Evolutionary conservation across 1,140 invertebrate genomes (phyloP).

Genomic region (Nephila pilipes): DNA sequence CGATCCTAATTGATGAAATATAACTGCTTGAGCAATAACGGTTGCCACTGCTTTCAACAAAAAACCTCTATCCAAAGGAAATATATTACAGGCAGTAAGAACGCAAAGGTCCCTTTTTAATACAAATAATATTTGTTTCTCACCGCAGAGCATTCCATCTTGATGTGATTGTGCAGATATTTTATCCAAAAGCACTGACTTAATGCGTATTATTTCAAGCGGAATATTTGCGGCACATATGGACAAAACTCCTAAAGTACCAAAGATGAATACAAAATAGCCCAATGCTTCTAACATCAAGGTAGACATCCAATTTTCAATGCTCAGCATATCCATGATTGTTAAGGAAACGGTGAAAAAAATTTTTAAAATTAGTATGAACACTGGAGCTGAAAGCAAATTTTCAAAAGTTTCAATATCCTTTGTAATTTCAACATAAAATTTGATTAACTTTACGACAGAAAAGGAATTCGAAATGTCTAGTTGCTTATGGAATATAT

Average conservation of each 20-base stretch:
- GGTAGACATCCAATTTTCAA: no score
- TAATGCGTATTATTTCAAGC: neutral
- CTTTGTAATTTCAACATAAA: neutral
- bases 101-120: neutral
- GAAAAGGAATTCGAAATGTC: neutral
- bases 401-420: neutral
- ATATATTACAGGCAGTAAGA: neutral
- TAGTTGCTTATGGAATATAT: neutral
- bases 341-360: no score
- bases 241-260: neutral
- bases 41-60: neutral
- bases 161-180: neutral
- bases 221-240: neutral
- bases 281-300: neutral
- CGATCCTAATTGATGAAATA: neutral
- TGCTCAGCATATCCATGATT: no score
- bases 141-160: neutral
- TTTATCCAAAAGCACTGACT: neutral
- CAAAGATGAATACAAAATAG: neutral
- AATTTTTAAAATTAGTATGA: no score
- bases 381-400: neutral
- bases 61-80: neutral
- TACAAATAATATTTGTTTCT: neutral
- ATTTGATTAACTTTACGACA: neutral
- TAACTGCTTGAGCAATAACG: neutral